Evolutionary conservation across 2,888 invertebrate species (phyloP), one percentile per base, ranked within the genome.

Genomic region (Ectropis crepuscularia): DNA sequence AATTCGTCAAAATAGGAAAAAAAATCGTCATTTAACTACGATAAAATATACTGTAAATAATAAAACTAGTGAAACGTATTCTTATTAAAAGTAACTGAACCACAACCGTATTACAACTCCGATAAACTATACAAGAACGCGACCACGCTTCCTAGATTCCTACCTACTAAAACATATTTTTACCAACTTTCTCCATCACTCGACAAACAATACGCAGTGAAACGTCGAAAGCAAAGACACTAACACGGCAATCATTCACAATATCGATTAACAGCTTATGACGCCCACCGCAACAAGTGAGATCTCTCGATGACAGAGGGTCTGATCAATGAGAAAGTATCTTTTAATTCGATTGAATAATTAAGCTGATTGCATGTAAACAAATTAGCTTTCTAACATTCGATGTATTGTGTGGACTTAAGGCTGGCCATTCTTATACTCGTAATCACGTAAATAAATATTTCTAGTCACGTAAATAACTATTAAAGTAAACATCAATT

Each of bases 261-360:
- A 73, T 72, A 69, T 70, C 74, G 70, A 74, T 72, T 73, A 75
- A 74, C 74, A 63, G 74, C 73, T 45, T 72, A 69, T 59, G 57
- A 70, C 74, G 72, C 73, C 75, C 67, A 73, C 76, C 58, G 47
- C 39, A 66, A 64, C 71, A 71, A 67, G 69, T 60, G 49, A 67
- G 70, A 68, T 73, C 68, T 72, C 48, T 61, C 59, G 41, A 55
- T 55, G 60, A 61, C 57, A 61, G 42, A 54, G 59, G 48, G 48
- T 50, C 11, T 16, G 45, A 61, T 57, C 47, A 47, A 60, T 57
- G 47, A 65, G 64, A 65, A 61, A 65, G 64, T 65, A 53, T 53
- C 47, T 48, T 55, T 53, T 55, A 10, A 16, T 45, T 57, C 45
- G 45, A 60, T 59, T 42, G 43, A 53, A 43, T 63, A 58, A 58